A percentile compares a stretch with the other conserved stretches of the same genome.
These are phyloP conservation scores for Nerophis ophidion DNA, from an alignment of 2,113 vertebrate genomes.

Conservation along the genomic window DNA sequence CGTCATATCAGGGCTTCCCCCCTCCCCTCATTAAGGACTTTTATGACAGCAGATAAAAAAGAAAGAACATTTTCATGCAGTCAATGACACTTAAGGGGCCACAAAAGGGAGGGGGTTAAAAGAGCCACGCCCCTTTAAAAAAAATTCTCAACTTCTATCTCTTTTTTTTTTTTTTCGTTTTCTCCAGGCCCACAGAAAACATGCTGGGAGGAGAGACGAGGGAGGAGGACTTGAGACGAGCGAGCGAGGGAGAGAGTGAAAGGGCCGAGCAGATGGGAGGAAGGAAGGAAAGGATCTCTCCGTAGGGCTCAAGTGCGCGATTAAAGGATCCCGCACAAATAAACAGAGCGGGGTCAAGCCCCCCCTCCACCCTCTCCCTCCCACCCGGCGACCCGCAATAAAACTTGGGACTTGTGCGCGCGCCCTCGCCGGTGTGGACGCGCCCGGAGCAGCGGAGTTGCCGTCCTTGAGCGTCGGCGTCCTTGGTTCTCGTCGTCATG, in stretches of 20 bases:
- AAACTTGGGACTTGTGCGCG: conserved; percentile 15
- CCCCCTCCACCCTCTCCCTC: too few relatives aligned
- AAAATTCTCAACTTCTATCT: conserved; percentile 13
- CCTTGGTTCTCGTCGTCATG: conserved; percentile 38
- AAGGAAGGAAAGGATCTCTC: conserved; percentile 41
- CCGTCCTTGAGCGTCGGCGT: not conserved
- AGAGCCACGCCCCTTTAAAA: conserved; percentile 39
- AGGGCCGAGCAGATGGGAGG: conserved; percentile 43
- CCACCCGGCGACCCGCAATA: not conserved
- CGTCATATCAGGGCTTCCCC: not conserved
- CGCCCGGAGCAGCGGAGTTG: conserved; percentile 30
- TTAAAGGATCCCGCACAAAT: conserved; percentile 33
- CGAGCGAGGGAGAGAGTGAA: conserved; percentile 40
- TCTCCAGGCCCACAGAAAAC: conserved; percentile 31
- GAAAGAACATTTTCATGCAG: not conserved
- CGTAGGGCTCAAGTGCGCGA: conserved; percentile 29
- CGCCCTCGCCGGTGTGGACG: conserved; percentile 41
- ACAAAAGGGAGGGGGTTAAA: conserved; percentile 8
- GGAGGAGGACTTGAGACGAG: conserved; percentile 36
- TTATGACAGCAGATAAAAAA: not conserved
- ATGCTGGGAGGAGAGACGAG: conserved; percentile 46
- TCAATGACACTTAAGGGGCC: not conserved
- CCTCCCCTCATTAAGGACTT: not conserved
- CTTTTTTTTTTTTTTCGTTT: conserved; percentile 5
- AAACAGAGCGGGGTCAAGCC: conserved; percentile 38